Base-by-base conservation (phyloP, 2,797 vertebrate genomes). In the Eurystomus glaucurus region DNA sequence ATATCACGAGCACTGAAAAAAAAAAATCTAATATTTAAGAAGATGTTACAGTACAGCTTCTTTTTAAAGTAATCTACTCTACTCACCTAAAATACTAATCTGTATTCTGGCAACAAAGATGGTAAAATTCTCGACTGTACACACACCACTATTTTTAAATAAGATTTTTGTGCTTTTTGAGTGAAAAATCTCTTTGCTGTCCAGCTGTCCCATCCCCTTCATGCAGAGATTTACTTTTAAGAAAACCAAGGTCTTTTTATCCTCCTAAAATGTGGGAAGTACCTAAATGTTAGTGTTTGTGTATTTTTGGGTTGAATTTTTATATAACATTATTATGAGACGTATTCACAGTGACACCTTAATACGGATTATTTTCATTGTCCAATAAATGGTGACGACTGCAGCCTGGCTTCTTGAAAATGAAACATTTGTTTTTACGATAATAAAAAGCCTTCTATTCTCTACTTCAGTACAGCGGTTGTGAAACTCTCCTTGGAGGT, bases 211-310 rank as follows among this genome's bases (percentile, higher is more conserved):
- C 58, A 22, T 6, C 1, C 33, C 45, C 58, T 89, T n/a, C 39
- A 10, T 75, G 54, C 35, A 28, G 23, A 66, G 76, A 55, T 52
- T 62, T 28, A 35, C 26, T 68, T 64, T 51, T 15, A 25, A 50
- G 48, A 68, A 55, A 86, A 10, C 7, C 33, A 37, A 77, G 48
- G 46, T 37, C 77, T 41, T 94, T 96, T 91, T 50, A 78, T 45
- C 57, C 20, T 31, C 12, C 23, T 66, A 26, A 64, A 90, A 79
- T 10, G 16, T 93, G 71, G 43, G 11, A 66, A 87, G 60, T 10
- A 58, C 11, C 64, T 33, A 75, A 37, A 7, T 18, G 17, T 28
- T 81, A 58, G 28, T 19, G 54, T 5, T 35, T 85, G 68, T 45
- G 28, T 26, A 29, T 80, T 80, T 7, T 83, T 6, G 61, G 75